Evolutionary conservation across 2,797 vertebrate genomes (phyloP).

Genomic region (Gallinago solitaria): DNA sequence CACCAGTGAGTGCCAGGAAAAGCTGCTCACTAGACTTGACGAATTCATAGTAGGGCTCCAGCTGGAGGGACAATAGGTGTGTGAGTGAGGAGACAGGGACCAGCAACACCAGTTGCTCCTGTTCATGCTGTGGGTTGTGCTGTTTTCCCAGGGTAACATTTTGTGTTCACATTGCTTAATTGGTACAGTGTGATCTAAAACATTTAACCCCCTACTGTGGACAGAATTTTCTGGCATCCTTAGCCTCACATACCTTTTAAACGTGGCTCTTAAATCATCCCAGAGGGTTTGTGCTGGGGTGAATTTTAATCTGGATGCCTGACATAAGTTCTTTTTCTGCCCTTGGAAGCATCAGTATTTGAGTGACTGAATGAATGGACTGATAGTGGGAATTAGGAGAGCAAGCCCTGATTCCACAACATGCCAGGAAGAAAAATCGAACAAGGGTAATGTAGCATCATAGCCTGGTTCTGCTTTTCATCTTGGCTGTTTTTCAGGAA

Average conservation of each 20-base stretch:
- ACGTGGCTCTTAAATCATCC: neutral
- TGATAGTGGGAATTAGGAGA: neutral
- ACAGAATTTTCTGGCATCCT: neutral
- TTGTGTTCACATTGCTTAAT: neutral
- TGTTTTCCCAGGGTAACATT: neutral
- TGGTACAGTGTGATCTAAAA: neutral
- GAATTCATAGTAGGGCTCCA: neutral
- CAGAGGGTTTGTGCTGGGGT: neutral
- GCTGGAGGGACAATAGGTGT: neutral
- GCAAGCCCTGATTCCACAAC: neutral
- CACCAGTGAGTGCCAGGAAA: neutral
- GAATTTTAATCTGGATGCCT: neutral
- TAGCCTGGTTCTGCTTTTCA: constrained; percentile 26
- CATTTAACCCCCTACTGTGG: fast-evolving
- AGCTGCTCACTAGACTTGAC: neutral
- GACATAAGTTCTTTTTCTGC: neutral
- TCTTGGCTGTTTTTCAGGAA: neutral
- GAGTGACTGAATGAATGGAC: neutral
- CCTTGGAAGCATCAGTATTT: neutral
- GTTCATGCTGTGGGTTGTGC: neutral
- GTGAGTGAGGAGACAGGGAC: neutral
- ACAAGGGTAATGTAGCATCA: neutral
- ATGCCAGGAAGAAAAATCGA: neutral
- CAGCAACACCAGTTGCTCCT: neutral
- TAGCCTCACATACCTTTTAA: neutral